Evolutionary conservation across 2,113 vertebrate genomes (phyloP), one percentile per base, ranked within the genome.

Genomic region (Scomber japonicus): DNA sequence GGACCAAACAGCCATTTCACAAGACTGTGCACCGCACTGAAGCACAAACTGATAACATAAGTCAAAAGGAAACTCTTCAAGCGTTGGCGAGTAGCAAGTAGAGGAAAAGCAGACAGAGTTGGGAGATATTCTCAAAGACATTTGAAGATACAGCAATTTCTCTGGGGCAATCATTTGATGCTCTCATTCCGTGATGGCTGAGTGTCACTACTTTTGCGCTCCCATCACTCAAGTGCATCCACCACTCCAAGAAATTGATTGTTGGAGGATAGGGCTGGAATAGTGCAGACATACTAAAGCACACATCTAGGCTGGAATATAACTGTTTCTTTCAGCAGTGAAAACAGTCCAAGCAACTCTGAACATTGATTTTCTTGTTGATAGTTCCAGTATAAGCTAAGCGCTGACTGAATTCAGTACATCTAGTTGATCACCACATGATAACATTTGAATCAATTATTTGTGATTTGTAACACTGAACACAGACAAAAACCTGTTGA

Each of bases 211-310:
- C 87, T 85, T 89, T 82, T 78, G 78, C 83, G 49, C 79, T 87
- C 64, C 87, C 81, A 86, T 93, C 88, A 86, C 89, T 94, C 93
- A 92, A 92, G 90, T 86, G 90, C 79, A 89, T 89, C 88, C 88
- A 81, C 70, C 88, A 79, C 81, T 90, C 81, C 64, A 84, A 89
- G 82, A 90, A 92, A 93, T 89, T 81, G 89, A 93, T 92, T 91
- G 84, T 86, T 91, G 75, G 61, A 55, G 57, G 83, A 90, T 74
- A 75, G 71, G 78, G 30, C 70, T 83, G 86, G 89, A 71, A 86
- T 81, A 86, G 81, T 75, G 48, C 82, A 81, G 65, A 82, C 72
- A 80, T 74, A 81, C 61, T 86, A 71, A 76, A 77, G 73, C 57
- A 83, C 75, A 85, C 71, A 86, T 70, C 79, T 59, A 66, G 51